Conservation (phyloP, 2,113 vertebrate genomes). For the Lycocorax pyrrhopterus region DNA sequence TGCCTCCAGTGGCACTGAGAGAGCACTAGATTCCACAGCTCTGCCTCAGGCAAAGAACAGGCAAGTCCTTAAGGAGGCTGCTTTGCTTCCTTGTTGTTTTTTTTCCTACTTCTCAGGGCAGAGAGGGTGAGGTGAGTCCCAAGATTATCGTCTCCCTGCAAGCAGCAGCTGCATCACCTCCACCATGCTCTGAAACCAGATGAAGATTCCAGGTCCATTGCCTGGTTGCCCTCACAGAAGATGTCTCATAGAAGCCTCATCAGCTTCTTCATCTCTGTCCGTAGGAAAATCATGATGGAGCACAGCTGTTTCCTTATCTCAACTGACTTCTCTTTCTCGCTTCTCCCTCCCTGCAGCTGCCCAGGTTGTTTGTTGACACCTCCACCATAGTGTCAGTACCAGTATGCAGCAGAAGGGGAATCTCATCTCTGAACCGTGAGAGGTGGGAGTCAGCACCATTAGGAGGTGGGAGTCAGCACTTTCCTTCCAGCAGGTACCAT, state of each 20-base stretch:
- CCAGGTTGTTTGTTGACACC: background rate
- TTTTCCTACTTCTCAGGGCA: background rate
- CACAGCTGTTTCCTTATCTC: background rate
- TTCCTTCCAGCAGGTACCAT: background rate
- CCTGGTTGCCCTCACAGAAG: background rate
- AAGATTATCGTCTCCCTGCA: background rate
- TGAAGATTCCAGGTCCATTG: background rate
- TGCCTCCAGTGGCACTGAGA: background rate
- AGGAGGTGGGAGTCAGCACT: background rate
- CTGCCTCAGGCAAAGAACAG: background rate
- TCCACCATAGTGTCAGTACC: rapidly evolving
- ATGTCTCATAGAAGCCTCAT: background rate
- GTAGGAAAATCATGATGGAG: background rate
- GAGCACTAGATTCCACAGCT: background rate
- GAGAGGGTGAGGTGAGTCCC: background rate
- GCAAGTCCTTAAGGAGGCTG: background rate
- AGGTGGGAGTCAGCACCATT: background rate
- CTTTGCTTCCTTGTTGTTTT: background rate
- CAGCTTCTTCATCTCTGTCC: background rate
- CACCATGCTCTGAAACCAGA: background rate
- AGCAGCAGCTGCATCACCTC: background rate
- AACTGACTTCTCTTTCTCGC: background rate
- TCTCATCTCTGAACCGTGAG: background rate
- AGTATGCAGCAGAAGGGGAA: background rate
- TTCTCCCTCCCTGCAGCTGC: background rate